Evolutionary conservation across 2,888 invertebrate species (phyloP).

Genomic region (Loripinus fragilis): DNA sequence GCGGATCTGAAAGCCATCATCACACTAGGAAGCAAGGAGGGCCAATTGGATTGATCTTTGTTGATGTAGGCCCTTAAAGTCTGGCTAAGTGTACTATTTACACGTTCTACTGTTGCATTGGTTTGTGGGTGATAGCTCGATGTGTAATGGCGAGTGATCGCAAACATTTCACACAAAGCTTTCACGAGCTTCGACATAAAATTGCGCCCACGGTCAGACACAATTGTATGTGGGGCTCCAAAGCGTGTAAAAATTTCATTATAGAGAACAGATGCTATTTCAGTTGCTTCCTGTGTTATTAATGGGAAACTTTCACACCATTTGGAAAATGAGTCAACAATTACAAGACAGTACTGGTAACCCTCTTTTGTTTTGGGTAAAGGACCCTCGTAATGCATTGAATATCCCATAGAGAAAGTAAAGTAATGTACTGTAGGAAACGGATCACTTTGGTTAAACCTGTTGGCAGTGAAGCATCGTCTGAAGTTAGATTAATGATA

Average conservation of each 20-base stretch:
- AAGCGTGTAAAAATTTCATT: slow-evolving; percentile 34
- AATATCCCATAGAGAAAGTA: too few species aligned
- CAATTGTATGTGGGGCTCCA: slow-evolving; percentile 36
- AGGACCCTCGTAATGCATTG: too few species aligned
- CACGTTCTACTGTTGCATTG: slow-evolving; percentile 9
- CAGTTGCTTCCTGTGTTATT: slow-evolving; percentile 40
- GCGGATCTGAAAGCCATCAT: slow-evolving; percentile 33
- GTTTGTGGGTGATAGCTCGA: neutral
- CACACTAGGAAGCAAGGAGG: slow-evolving; percentile 26
- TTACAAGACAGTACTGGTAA: too few species aligned
- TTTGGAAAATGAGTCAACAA: slow-evolving; percentile 37
- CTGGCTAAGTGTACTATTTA: slow-evolving; percentile 29
- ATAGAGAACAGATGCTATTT: slow-evolving; percentile 39
- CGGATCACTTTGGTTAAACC: too few species aligned
- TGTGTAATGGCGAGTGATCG: neutral
- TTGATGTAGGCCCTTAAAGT: slow-evolving; percentile 8
- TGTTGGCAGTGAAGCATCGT: too few species aligned
- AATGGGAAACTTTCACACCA: slow-evolving; percentile 47
- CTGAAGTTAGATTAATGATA: too few species aligned
- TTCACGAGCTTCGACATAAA: slow-evolving; percentile 43
- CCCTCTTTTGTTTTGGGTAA: slow-evolving; percentile 44
- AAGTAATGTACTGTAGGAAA: too few species aligned
- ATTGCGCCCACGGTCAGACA: slow-evolving; percentile 39
- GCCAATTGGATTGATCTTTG: slow-evolving; percentile 37
- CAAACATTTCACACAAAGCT: slow-evolving; percentile 40